Base-by-base conservation (phyloP, 1,140 invertebrate species). In the Heliconius eleuchia region DNA sequence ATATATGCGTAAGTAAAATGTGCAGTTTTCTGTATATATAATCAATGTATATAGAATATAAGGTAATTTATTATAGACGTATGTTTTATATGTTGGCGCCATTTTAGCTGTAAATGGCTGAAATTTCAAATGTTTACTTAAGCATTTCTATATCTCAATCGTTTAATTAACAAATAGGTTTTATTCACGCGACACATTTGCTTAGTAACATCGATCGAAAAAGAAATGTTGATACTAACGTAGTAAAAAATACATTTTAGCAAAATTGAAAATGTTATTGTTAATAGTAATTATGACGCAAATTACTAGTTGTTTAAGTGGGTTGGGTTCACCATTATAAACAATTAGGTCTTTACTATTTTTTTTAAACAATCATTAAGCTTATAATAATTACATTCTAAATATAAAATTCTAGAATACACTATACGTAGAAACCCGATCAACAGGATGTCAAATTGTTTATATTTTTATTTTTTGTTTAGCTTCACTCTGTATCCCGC, bases 91-190 rank as follows among this genome's bases (percentile, higher is more conserved):
- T 66, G 9, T 66, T 66, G 23, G 3, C 27, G 23, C 13, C 60
- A 66, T 66, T 66, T 30, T 66, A 27, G n/a, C 27, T 30, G 60
- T 66, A 66, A 66, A 27, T 66, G 60, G 23, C 4, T 66, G 19
- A 66, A 66, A 66, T 66, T 60, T 60, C 57, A 0, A 60, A 27
- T 27, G 27, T 60, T 27, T 60, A 60, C 9, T 60, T 60, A 27
- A 60, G 57, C 57, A 57, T 60, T 66, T 66, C 27, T 66, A 66
- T 66, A 66, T 66, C 60, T 66, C 23, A 66, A 66, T 30, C 23
- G 60, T 16, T 66, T 27, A 30, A 66, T 66, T 66, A 30, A 66
- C 60, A 66, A 66, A 66, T 30, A 66, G 60, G n/a, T 66, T 30
- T 27, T 30, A 66, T 3, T 66, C 60, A 66, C 60, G 60, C 60